These are phyloP conservation scores for Listronotus bonariensis DNA, from an alignment of 1,140 invertebrate genomes.

Conservation along the genomic window DNA sequence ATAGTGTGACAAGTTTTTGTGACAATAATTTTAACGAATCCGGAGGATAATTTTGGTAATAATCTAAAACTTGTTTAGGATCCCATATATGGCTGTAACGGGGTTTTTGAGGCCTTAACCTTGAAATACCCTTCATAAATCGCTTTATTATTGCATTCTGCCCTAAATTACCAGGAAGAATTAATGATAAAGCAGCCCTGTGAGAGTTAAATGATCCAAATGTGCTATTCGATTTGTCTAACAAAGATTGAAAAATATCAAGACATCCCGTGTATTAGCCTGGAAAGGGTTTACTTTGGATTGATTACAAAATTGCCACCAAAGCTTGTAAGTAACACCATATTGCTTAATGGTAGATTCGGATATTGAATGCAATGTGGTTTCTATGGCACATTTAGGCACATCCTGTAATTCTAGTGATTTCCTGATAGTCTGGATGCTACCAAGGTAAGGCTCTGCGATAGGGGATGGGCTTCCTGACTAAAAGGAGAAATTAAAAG, in stretches of 20 bases:
- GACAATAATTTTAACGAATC: conserved; percentile 6
- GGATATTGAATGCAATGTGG: neutral
- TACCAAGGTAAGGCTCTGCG: conserved; percentile 1
- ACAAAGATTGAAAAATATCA: too few relatives aligned
- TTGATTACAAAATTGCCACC: conserved; percentile 16
- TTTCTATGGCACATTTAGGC: too few relatives aligned
- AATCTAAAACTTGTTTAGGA: conserved; percentile 17
- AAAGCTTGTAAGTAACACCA: neutral
- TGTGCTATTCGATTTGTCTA: neutral
- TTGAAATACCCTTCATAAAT: conserved; percentile 45
- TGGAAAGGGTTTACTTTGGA: neutral
- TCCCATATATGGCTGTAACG: conserved; percentile 46
- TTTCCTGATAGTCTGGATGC: conserved; percentile 10
- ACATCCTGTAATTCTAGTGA: too few relatives aligned
- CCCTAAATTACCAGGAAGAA: conserved; percentile 11
- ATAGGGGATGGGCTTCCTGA: conserved; percentile 7
- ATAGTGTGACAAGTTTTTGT: conserved; percentile 28
- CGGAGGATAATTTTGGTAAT: conserved; percentile 1
- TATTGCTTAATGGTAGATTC: conserved; percentile 17
- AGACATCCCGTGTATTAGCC: neutral
- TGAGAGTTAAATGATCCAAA: conserved; percentile 15
- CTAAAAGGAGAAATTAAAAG: conserved; percentile 14
- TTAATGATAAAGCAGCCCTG: conserved; percentile 15
- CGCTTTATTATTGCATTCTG: conserved; percentile 18
- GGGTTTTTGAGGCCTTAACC: conserved; percentile 34